These are phyloP conservation scores for Mactromeris polynyma DNA, from an alignment of 2,888 invertebrate species.

Conservation along the genomic window DNA sequence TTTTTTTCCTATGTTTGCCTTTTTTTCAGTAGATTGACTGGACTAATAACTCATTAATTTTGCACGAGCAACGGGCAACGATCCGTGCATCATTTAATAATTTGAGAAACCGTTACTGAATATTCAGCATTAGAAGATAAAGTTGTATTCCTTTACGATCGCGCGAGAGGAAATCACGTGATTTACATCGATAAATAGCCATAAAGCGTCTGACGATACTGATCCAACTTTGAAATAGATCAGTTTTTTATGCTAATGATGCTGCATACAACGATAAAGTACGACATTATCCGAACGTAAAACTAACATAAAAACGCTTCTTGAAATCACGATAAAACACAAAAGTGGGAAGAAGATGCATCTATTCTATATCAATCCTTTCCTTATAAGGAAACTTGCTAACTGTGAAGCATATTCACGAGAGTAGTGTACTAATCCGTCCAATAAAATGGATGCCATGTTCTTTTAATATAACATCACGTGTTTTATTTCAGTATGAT, in stretches of 20 bases:
- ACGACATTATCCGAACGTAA: not conserved
- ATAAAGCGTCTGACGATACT: not conserved
- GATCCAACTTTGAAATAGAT: not conserved
- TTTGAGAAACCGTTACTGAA: not conserved
- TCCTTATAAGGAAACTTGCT: not conserved
- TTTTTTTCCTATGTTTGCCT: too few relatives aligned
- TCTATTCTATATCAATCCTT: not conserved
- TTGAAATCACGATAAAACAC: not conserved
- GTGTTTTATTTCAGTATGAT: not conserved
- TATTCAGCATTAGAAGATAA: not conserved
- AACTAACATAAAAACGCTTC: not conserved
- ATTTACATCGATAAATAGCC: not conserved
- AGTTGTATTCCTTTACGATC: not conserved
- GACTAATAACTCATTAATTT: conserved; percentile 16
- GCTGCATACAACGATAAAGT: not conserved
- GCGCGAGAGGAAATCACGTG: not conserved
- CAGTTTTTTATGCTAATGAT: not conserved
- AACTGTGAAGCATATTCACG: too few relatives aligned
- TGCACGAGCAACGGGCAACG: not conserved
- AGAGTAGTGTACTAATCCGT: not conserved
- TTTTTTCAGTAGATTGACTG: too few relatives aligned
- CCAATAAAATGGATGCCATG: not conserved
- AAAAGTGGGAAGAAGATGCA: not conserved
- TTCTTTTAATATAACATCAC: not conserved
- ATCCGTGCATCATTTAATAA: not conserved